Percentiles rank a stretch among this genome's conserved stretches.
Conservation (phyloP, 2,888 invertebrate species). For the Callyntrura sp. region DNA sequence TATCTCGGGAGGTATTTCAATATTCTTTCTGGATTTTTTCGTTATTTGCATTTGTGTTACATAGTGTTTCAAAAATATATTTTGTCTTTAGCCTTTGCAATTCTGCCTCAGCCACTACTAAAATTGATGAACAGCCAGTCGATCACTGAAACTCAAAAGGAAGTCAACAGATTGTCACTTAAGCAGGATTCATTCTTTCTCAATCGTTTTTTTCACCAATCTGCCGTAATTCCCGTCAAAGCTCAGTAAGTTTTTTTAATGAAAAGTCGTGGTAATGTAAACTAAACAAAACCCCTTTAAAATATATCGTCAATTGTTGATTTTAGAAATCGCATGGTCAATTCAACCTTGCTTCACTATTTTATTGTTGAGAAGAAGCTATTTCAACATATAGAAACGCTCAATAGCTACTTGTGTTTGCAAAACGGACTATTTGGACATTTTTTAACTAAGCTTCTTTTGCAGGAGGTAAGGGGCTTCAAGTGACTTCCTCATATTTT, state of each 20-base stretch:
- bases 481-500: too few relatives aligned
- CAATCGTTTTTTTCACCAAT: slow-evolving; percentile 78
- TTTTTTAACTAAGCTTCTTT: slow-evolving; percentile 70
- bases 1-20: slow-evolving; percentile 32
- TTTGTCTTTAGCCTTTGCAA: slow-evolving; percentile 13
- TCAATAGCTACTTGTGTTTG: slow-evolving; percentile 81
- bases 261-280: not conserved
- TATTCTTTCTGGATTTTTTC: not conserved
- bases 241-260: slow-evolving; percentile 75
- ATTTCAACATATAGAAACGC: slow-evolving; percentile 78
- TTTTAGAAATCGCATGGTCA: slow-evolving; percentile 80
- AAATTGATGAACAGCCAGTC: not conserved
- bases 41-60: not conserved
- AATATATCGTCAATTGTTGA: too few relatives aligned
- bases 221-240: slow-evolving; percentile 76
- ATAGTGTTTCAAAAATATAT: not conserved
- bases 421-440: slow-evolving; percentile 83
- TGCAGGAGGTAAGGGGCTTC: slow-evolving; percentile 82
- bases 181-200: slow-evolving; percentile 72
- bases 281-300: too few relatives aligned
- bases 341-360: slow-evolving; percentile 80
- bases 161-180: not conserved
- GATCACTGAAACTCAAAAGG: not conserved
- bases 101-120: slow-evolving; percentile 49
- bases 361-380: slow-evolving; percentile 81